Evolutionary conservation across 2,888 invertebrate genomes (phyloP).

Genomic region (Incurvaria masculella): DNA sequence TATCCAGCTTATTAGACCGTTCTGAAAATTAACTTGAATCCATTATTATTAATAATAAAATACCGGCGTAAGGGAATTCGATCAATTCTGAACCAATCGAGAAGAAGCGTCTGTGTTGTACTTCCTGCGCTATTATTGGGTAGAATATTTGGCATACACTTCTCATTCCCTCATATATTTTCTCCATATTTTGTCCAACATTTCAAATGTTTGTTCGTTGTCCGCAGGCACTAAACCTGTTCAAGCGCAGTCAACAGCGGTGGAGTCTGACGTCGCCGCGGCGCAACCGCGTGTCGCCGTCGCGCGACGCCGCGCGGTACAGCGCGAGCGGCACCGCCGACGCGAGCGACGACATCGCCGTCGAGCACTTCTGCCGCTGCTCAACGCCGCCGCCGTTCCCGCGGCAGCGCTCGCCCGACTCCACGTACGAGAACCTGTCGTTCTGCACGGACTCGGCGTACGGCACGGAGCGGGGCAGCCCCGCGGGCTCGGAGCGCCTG

Average conservation of each 20-base stretch:
- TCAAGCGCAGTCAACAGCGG: conserved; percentile 37
- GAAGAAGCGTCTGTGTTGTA: no score
- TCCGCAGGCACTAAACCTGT: conserved; percentile 47
- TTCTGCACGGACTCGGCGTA: conserved; percentile 44
- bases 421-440: conserved; percentile 32
- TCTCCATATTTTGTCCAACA: no score
- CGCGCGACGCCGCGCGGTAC: conserved; percentile 36
- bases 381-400: conserved; percentile 29
- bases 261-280: conserved; percentile 21
- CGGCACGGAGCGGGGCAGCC: conserved; percentile 40
- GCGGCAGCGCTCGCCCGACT: conserved; percentile 24
- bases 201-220: no score
- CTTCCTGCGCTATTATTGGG: no score
- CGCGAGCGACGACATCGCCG: conserved; percentile 40
- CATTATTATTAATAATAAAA: no score
- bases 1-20: no score
- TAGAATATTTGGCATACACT: no score
- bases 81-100: no score
- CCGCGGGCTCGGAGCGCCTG: conserved; percentile 23
- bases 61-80: no score
- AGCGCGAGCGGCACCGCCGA: conserved; percentile 40
- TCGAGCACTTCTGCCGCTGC: conserved; percentile 41
- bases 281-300: conserved; percentile 41
- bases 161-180: no score
- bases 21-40: no score